Percentiles rank a stretch among this genome's conserved stretches.
phyloP scores from a whole-genome alignment of 1,140 invertebrate species.

The Drosophila saltans region DNA sequence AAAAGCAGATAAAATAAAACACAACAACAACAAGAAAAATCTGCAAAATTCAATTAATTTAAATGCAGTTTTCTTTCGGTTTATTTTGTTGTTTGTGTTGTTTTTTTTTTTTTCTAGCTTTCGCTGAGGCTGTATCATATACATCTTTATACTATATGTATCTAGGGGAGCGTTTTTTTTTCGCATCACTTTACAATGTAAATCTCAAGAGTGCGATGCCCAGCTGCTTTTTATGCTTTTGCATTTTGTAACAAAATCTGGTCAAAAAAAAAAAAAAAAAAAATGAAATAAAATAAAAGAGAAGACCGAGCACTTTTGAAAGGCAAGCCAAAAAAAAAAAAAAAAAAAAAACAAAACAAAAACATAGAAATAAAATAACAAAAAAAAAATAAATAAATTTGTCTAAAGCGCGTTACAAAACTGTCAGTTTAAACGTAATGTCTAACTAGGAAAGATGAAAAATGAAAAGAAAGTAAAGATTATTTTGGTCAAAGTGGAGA shows the following conservation, averaged over 20 bases:
- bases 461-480: not conserved
- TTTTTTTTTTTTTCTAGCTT: slow-evolving; percentile 34
- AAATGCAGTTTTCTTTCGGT: slow-evolving; percentile 63
- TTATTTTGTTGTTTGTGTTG: not conserved
- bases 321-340: slow-evolving; percentile 15
- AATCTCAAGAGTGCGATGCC: slow-evolving; percentile 79
- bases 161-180: slow-evolving; percentile 7
- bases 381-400: slow-evolving; percentile 2
- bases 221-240: slow-evolving; percentile 52
- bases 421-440: slow-evolving; percentile 24
- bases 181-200: slow-evolving; percentile 80
- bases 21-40: slow-evolving; percentile 58
- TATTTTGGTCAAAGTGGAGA: not conserved
- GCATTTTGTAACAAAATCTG: slow-evolving; percentile 56
- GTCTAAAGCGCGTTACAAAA: slow-evolving; percentile 18
- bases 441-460: slow-evolving; percentile 23
- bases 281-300: not conserved
- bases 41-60: slow-evolving; percentile 78
- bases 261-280: slow-evolving; percentile 11
- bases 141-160: slow-evolving; percentile 17
- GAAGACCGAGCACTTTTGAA: slow-evolving; percentile 20
- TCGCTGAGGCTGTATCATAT: slow-evolving; percentile 31
- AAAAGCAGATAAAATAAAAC: not conserved
- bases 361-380: not conserved
- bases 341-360: not conserved